Evolutionary conservation across 2,888 invertebrate species (phyloP).

Genomic region (Teleogryllus oceanicus): DNA sequence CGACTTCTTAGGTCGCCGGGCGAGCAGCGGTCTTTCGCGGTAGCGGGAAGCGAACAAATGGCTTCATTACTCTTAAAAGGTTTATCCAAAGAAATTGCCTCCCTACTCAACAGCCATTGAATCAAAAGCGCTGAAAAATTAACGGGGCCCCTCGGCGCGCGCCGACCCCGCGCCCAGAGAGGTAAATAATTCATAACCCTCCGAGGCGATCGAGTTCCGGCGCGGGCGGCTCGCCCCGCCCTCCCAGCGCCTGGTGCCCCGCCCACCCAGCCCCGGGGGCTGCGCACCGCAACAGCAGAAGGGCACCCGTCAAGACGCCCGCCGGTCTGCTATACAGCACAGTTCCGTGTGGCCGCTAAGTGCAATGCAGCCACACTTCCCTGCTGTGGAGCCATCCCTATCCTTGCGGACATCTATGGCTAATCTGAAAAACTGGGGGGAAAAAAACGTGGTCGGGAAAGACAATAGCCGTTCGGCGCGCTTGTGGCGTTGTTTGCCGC

Average conservation of each 20-base stretch:
- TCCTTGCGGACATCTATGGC: too few species aligned
- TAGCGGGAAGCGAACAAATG: background rate
- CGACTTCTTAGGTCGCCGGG: too few species aligned
- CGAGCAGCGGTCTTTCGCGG: too few species aligned
- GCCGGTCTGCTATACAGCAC: too few species aligned
- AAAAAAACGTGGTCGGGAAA: too few species aligned
- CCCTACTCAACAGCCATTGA: background rate
- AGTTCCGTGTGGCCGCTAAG: too few species aligned
- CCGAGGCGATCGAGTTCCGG: background rate
- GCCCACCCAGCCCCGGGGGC: background rate
- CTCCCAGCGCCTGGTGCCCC: background rate
- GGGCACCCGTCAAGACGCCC: too few species aligned
- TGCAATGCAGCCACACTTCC: too few species aligned
- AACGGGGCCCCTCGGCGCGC: background rate
- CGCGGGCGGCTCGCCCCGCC: background rate
- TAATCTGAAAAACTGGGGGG: too few species aligned
- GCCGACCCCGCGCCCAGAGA: background rate
- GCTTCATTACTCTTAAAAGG: conserved; percentile 18
- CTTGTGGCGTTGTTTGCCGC: too few species aligned
- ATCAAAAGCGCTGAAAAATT: conserved; percentile 9
- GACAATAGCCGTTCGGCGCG: too few species aligned
- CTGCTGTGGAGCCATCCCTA: too few species aligned
- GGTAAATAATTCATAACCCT: conserved; percentile 10
- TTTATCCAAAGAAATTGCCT: conserved; percentile 18
- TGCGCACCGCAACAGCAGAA: background rate